phyloP scores from a whole-genome alignment of 53 echinoderm and acorn worm species.

The Temnopleurus reevesii region DNA sequence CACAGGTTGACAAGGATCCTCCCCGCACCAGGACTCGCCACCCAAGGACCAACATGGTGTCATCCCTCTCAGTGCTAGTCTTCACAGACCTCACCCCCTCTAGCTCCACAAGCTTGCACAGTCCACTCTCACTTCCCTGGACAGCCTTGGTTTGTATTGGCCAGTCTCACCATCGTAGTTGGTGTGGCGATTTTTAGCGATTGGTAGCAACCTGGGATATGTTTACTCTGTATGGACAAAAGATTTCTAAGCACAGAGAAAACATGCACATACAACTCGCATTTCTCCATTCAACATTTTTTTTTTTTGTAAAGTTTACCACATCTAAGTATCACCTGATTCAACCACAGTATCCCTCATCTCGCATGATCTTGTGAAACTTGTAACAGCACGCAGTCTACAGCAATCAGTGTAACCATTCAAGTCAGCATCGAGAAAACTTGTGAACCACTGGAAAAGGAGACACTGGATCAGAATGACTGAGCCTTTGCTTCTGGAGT shows the following conservation, averaged over 20 bases:
- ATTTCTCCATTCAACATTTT: background rate
- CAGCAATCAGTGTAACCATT: background rate
- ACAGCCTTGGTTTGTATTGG: background rate
- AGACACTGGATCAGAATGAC: slow-evolving; percentile 11
- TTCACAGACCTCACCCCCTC: background rate
- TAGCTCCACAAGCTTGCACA: background rate
- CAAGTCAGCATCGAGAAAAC: slow-evolving; percentile 4
- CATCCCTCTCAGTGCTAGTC: background rate
- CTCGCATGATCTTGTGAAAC: background rate
- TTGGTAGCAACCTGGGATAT: slow-evolving; percentile 1
- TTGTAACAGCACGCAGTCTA: background rate
- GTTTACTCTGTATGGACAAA: slow-evolving; percentile 50
- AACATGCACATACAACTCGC: slow-evolving; percentile 50
- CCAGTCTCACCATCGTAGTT: background rate
- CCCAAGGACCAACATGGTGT: background rate
- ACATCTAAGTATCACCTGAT: slow-evolving; percentile 4
- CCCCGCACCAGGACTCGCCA: background rate
- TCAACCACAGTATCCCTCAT: background rate
- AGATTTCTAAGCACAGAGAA: slow-evolving; percentile 37
- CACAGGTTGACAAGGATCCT: background rate
- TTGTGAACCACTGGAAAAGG: slow-evolving; percentile 24
- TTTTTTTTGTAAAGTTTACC: background rate
- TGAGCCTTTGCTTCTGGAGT: background rate
- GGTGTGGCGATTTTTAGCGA: background rate
- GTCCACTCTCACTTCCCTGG: background rate